Base-by-base conservation (phyloP, 2,888 invertebrate species). In the Drosophila lutescens region DNA sequence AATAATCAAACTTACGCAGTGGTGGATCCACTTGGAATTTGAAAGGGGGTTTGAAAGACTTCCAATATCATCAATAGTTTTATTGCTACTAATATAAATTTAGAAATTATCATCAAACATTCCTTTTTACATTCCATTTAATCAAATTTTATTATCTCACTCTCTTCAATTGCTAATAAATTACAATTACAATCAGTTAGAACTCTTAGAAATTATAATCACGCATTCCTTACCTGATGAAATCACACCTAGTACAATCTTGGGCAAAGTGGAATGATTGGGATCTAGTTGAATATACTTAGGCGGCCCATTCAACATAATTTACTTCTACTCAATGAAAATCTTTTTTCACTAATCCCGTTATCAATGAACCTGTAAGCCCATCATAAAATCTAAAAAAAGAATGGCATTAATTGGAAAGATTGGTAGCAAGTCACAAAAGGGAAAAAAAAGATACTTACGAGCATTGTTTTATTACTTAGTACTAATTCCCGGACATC, bases 261-360 rank as follows among this genome's bases (percentile, higher is more conserved):
- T 15, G 4, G n/a, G 6, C 9, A 5, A 13, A 32, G n/a, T 17
- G 6, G 13, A 34, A 40, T n/a, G 30, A 7, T 30, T 30, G 13
- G 2, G 20, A 38, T 62, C 26, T 1, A 61, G 23, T 13, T 13
- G 10, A 43, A 2, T 20, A 20, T 43, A 23, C 30, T 30, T 30
- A 8, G 10, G 43, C 12, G 17, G 20, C 7, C 43, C 63, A 63
- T 63, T 63, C 26, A 62, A 49, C 49, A 13, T 43, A 63, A 63
- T 63, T 62, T 62, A 63, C 41, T n/a, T n/a, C 41, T 41, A 34
- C 62, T 63, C 26, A 62, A 63, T 63, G 62, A 41, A 60, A 62
- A 62, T 60, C 32, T 12, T 6, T 10, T 15, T 32, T 59, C 12
- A 2, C 34, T 46, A 6, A 59, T 32, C 10, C 13, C 46, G 10